Evolutionary conservation across 2,888 invertebrate species (phyloP).

Genomic region (Trissolcus japonicus): DNA sequence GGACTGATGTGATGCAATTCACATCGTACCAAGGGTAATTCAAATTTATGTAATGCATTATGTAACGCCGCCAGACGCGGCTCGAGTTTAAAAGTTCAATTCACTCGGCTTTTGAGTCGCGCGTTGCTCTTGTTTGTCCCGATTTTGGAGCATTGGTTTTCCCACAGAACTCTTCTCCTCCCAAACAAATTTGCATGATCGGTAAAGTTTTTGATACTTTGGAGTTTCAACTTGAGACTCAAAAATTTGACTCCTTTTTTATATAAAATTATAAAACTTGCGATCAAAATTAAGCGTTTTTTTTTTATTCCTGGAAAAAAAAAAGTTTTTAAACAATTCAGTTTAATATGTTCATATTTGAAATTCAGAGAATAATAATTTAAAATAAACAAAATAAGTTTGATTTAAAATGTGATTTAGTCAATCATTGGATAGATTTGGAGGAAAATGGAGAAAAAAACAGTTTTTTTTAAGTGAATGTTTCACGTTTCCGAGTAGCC

Average conservation of each 20-base stretch:
- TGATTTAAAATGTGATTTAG: no score
- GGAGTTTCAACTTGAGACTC: background rate
- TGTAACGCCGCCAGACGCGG: slow-evolving; percentile 14
- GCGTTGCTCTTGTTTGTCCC: background rate
- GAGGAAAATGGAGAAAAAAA: no score
- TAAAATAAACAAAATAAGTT: no score
- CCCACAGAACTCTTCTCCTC: background rate
- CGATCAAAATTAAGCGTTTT: no score
- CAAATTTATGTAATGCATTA: slow-evolving; percentile 36
- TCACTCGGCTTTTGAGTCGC: background rate
- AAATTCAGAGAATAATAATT: no score
- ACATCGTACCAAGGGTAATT: slow-evolving; percentile 23
- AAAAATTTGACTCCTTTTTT: background rate
- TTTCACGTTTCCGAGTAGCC: no score
- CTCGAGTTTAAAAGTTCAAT: slow-evolving; percentile 30
- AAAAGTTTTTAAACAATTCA: no score
- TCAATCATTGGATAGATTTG: no score
- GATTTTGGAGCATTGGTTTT: background rate
- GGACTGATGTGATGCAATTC: slow-evolving; percentile 19
- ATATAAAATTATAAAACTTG: background rate
- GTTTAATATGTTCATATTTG: no score
- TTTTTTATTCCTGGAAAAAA: no score
- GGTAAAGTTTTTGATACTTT: background rate
- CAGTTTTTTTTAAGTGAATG: no score
- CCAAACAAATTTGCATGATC: background rate